phyloP scores from a whole-genome alignment of 2,888 invertebrate species.

The Sinotaia quadrata region DNA sequence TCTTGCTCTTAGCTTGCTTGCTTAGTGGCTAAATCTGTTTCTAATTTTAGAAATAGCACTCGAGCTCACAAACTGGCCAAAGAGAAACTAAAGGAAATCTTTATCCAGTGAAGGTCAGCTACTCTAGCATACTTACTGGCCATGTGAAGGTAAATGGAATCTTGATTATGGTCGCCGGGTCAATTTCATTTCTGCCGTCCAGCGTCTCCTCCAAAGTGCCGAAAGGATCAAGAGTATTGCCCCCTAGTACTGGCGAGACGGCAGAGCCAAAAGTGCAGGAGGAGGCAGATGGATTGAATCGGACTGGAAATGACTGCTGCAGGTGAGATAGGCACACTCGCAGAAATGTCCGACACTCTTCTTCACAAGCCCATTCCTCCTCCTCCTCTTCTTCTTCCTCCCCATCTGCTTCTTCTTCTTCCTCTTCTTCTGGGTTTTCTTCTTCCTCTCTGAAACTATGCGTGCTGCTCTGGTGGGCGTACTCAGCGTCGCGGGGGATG shows the following conservation, averaged over 20 bases:
- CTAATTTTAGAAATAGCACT: too few relatives aligned
- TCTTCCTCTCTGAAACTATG: background rate
- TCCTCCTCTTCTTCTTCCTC: slow-evolving; percentile 18
- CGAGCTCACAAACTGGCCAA: too few relatives aligned
- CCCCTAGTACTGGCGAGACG: slow-evolving; percentile 83
- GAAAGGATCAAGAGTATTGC: slow-evolving; percentile 47
- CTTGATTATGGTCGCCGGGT: slow-evolving; percentile 26
- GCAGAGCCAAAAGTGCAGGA: slow-evolving; percentile 95
- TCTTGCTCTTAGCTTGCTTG: too few relatives aligned
- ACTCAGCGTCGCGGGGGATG: background rate
- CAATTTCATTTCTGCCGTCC: slow-evolving; percentile 29
- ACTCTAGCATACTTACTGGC: slow-evolving; percentile 49
- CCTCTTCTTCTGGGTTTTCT: slow-evolving; percentile 1
- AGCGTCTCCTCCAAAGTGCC: slow-evolving; percentile 22
- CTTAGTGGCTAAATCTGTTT: too few relatives aligned
- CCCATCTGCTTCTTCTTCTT: slow-evolving; percentile 10
- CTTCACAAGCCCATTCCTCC: slow-evolving; percentile 42
- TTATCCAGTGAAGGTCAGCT: background rate
- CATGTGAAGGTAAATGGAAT: slow-evolving; percentile 53
- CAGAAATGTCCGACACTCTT: slow-evolving; percentile 53
- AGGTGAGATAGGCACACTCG: slow-evolving; percentile 92
- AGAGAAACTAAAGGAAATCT: too few relatives aligned
- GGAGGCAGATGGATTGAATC: slow-evolving; percentile 1
- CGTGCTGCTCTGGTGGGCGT: background rate
- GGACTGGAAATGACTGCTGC: slow-evolving; percentile 85